Percentiles rank a stretch among this genome's conserved stretches.
phyloP scores from a whole-genome alignment of 1,140 invertebrate species.

The Triops cancriformis region DNA sequence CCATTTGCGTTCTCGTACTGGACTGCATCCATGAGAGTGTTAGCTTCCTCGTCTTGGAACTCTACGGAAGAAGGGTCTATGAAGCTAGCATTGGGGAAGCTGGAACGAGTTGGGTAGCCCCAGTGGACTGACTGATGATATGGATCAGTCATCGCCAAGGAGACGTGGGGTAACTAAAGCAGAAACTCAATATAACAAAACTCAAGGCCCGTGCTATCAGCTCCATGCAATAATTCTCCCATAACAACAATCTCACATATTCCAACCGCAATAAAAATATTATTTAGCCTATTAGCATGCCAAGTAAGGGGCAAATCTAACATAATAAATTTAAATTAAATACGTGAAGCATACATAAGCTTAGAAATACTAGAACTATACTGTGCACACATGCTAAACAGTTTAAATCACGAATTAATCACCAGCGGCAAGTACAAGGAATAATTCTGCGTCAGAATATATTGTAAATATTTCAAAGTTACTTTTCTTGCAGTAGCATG shows the following conservation, averaged over 20 bases:
- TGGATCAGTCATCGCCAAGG: neutral
- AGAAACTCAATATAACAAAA: neutral
- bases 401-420: neutral
- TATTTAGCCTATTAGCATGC: too few species aligned
- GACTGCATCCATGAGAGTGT: neutral
- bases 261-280: too few species aligned
- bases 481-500: too few species aligned
- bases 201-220: neutral
- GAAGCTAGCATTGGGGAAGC: constrained; percentile 4
- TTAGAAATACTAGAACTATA: too few species aligned
- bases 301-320: too few species aligned
- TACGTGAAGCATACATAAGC: neutral
- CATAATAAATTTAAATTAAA: too few species aligned
- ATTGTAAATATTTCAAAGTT: too few species aligned
- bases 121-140: neutral
- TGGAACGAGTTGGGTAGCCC: neutral
- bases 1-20: neutral
- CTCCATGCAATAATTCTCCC: too few species aligned
- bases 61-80: neutral
- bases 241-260: too few species aligned
- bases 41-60: neutral
- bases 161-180: neutral
- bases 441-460: too few species aligned
- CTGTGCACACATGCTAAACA: neutral
- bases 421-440: neutral